These are phyloP conservation scores for Oligia latruncula DNA, from an alignment of 2,888 invertebrate species.

Conservation along the genomic window DNA sequence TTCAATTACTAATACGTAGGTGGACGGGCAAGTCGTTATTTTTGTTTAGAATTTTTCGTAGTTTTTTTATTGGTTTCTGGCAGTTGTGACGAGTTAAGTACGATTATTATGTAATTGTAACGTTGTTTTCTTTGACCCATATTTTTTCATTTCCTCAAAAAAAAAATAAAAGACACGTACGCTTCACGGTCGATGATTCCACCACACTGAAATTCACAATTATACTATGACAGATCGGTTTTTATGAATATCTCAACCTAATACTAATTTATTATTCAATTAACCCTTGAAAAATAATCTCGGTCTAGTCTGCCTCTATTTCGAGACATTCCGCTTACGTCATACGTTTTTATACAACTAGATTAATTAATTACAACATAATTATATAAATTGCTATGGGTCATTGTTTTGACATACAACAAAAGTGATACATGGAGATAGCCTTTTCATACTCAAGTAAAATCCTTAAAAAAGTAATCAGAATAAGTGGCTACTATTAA, in stretches of 20 bases:
- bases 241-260: conserved; percentile 2
- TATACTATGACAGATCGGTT: neutral
- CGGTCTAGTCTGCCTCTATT: conserved; percentile 44
- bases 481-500: conserved; percentile 64
- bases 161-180: neutral
- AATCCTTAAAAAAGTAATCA: conserved; percentile 66
- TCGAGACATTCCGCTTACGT: conserved; percentile 29
- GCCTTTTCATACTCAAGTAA: conserved; percentile 58
- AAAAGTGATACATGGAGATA: conserved; percentile 60
- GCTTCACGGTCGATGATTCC: conserved; percentile 14
- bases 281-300: conserved; percentile 43
- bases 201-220: conserved; percentile 10
- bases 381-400: conserved; percentile 36
- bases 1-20: conserved; percentile 83
- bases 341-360: conserved; percentile 41
- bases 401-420: conserved; percentile 54
- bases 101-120: conserved; percentile 5
- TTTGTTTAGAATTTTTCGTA: conserved; percentile 45
- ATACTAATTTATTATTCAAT: conserved; percentile 32
- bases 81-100: conserved; percentile 39
- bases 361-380: conserved; percentile 20
- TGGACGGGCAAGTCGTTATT: conserved; percentile 63
- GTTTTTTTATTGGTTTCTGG: conserved; percentile 41
- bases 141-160: neutral
- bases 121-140: neutral